Evolutionary conservation across 2,113 vertebrate genomes (phyloP).

Genomic region (Zosterops japonicus): DNA sequence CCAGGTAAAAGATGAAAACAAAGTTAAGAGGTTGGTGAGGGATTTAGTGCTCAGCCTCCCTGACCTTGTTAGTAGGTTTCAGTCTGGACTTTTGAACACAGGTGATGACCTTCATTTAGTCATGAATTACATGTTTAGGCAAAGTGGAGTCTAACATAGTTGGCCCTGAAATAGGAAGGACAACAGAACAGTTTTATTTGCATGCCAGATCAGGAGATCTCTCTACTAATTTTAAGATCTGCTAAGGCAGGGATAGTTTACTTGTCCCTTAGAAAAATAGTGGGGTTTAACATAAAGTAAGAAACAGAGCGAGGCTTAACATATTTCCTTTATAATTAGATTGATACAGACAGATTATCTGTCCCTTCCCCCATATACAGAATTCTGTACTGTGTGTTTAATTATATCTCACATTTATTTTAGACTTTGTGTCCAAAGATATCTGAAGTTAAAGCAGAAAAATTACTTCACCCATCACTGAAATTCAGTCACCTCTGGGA

Average conservation of each 20-base stretch:
- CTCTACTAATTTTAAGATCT: not conserved
- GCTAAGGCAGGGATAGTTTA: not conserved
- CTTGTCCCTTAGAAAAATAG: not conserved
- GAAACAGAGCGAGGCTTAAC: not conserved
- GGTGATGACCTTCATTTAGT: not conserved
- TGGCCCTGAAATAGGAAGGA: not conserved
- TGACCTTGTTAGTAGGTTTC: not conserved
- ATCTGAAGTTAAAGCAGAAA: constrained; percentile 23
- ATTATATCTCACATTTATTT: constrained; percentile 23
- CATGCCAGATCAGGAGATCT: not conserved
- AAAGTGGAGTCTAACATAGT: not conserved
- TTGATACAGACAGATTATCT: not conserved
- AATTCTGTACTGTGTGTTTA: not conserved
- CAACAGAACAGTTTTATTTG: not conserved
- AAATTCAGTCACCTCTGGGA: constrained; percentile 45
- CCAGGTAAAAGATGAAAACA: not conserved
- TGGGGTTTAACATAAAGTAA: not conserved
- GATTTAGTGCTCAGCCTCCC: not conserved
- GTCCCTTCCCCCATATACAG: not conserved
- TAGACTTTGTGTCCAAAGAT: not conserved
- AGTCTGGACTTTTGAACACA: not conserved
- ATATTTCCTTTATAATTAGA: not conserved
- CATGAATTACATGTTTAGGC: not conserved
- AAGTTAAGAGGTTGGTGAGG: not conserved
- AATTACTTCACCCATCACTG: constrained; percentile 28